Evolutionary conservation across 2,113 vertebrate genomes (phyloP).

Genomic region (Bubo blakistoni): DNA sequence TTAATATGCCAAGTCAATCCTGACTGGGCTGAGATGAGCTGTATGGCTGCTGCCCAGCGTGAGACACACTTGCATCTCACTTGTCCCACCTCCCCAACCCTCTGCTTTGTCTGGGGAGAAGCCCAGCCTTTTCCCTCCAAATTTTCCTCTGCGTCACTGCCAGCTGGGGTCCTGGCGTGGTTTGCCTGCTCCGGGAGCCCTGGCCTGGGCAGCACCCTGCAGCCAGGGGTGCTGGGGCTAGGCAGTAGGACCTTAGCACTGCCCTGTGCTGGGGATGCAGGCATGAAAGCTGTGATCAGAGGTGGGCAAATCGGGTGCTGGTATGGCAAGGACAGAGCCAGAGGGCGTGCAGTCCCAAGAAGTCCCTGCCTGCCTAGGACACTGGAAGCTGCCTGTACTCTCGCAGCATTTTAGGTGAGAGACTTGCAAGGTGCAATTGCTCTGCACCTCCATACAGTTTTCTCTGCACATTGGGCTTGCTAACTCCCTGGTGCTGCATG

Average conservation of each 20-base stretch:
- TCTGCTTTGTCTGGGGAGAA: accelerated
- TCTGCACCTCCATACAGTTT: accelerated
- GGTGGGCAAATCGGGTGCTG: no score
- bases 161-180: background rate
- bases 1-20: background rate
- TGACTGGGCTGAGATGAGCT: background rate
- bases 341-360: no score
- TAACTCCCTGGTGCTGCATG: background rate
- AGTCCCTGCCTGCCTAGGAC: background rate
- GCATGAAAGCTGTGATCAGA: accelerated
- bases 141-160: background rate
- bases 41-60: background rate
- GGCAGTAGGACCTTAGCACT: background rate
- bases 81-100: background rate
- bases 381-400: background rate
- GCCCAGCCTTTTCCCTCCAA: background rate
- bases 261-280: background rate
- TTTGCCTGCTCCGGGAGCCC: background rate
- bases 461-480: background rate
- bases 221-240: background rate
- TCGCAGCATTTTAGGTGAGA: background rate
- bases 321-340: background rate
- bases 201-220: background rate
- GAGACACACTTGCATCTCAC: background rate
- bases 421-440: no score